Conservation (phyloP, 2,797 vertebrate species). For the Danio albolineatus region DNA sequence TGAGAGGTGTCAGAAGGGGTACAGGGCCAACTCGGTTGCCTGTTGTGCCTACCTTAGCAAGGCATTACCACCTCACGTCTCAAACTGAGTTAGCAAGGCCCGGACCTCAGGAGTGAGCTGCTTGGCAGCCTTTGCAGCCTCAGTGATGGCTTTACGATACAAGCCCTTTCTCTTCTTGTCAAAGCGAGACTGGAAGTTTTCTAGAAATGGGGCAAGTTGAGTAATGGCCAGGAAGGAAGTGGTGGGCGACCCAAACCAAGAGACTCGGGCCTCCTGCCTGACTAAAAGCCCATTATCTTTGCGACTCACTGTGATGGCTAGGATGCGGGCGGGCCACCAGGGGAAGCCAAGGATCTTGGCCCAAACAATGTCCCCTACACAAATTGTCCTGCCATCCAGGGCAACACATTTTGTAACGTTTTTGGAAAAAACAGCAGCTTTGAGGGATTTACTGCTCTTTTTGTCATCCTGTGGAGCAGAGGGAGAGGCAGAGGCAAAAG, state of each 20-base stretch:
- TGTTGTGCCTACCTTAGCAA: conserved; percentile 63
- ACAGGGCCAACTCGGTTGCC: conserved; percentile 36
- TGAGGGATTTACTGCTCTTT: conserved; percentile 90
- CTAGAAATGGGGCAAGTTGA: conserved; percentile 95
- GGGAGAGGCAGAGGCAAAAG: conserved; percentile 63
- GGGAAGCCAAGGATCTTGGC: conserved; percentile 99
- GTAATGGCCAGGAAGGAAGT: conserved; percentile 94
- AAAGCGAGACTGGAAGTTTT: conserved; percentile 97
- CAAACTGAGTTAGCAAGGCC: conserved; percentile 96
- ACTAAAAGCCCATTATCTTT: conserved; percentile 91
- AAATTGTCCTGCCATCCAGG: conserved; percentile 93
- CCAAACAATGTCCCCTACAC: conserved; percentile 98
- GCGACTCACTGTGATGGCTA: conserved; percentile 91
- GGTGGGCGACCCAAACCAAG: conserved; percentile 98
- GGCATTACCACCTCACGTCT: conserved; percentile 84
- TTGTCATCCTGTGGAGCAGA: conserved; percentile 83
- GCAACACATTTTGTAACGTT: conserved; percentile 92
- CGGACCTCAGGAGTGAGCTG: conserved; percentile 97
- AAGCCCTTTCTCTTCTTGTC: conserved; percentile 98
- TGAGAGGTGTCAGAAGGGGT: conserved; percentile 38
- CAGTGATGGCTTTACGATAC: conserved; percentile 96
- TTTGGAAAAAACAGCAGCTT: conserved; percentile 94
- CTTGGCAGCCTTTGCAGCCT: conserved; percentile 95
- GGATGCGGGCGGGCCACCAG: conserved; percentile 97
- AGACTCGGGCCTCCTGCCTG: conserved; percentile 94